Evolutionary conservation across 92 coral and sea anemone genomes (phyloP).

Genomic region (Bergia puertoricense): DNA sequence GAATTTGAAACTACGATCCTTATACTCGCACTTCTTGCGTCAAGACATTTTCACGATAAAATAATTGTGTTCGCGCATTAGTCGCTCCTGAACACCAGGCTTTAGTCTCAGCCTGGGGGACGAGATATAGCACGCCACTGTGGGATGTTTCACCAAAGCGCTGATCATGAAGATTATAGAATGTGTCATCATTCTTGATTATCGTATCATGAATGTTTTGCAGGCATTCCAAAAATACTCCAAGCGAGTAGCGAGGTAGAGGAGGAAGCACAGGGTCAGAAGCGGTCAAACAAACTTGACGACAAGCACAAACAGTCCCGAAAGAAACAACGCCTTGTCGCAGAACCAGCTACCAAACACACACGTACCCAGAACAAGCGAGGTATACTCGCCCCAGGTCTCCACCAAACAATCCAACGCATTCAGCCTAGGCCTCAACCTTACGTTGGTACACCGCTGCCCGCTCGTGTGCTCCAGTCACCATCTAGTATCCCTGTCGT

Average conservation of each 20-base stretch:
- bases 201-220: not conserved
- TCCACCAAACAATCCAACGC: constrained; percentile 12
- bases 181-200: not conserved
- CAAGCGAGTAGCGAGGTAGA: not conserved
- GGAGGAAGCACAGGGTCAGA: not conserved
- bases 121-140: not conserved
- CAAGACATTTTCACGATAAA: too few species aligned
- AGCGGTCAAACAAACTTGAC: not conserved
- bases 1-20: too few species aligned
- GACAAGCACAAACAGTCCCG: not conserved
- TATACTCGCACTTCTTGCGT: too few species aligned
- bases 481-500: not conserved
- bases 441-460: constrained; percentile 23
- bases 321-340: constrained; percentile 8
- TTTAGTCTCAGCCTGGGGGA: too few species aligned
- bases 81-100: too few species aligned
- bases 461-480: constrained; percentile 10
- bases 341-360: not conserved
- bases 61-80: too few species aligned
- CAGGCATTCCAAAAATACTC: not conserved
- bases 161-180: too few species aligned
- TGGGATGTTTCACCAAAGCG: not conserved
- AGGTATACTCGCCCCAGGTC: not conserved
- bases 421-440: not conserved
- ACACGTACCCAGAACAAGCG: not conserved